phyloP scores from a whole-genome alignment of 2,888 invertebrate genomes.

The Allygus modestus region DNA sequence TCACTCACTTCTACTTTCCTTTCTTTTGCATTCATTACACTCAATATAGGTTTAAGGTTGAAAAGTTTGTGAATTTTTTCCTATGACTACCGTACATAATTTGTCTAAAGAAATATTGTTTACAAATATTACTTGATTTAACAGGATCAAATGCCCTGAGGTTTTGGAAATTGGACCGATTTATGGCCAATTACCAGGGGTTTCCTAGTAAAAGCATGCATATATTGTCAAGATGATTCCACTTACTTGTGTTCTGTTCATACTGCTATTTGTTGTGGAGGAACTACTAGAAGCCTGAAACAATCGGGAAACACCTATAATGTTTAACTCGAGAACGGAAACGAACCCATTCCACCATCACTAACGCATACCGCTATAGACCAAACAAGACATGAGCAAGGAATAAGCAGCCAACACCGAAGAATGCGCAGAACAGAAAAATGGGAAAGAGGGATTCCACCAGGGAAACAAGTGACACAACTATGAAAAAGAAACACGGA shows the following conservation, averaged over 20 bases:
- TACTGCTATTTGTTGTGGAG: constrained; percentile 69
- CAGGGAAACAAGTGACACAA: background rate
- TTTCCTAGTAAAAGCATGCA: background rate
- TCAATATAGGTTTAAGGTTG: too few relatives aligned
- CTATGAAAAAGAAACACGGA: background rate
- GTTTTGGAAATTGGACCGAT: too few relatives aligned
- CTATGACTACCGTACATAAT: too few relatives aligned
- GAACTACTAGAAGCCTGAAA: constrained; percentile 67
- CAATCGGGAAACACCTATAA: constrained; percentile 35
- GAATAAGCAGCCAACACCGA: constrained; percentile 13
- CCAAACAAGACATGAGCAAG: background rate
- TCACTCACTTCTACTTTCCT: too few relatives aligned
- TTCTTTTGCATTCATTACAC: too few relatives aligned
- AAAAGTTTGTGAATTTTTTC: too few relatives aligned
- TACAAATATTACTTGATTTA: too few relatives aligned
- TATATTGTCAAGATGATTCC: background rate
- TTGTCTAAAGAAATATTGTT: constrained; percentile 19
- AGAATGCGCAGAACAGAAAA: background rate
- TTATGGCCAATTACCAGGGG: background rate
- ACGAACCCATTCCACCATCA: constrained; percentile 36
- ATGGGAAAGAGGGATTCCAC: constrained; percentile 34
- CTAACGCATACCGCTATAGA: background rate
- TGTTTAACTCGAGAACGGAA: constrained; percentile 33
- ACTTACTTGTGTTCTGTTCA: constrained; percentile 71
- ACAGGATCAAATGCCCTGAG: too few relatives aligned